A percentile compares a stretch with the other conserved stretches of the same genome.
phyloP scores from a whole-genome alignment of 2,113 vertebrate species.

The Galeopterus variegatus region DNA sequence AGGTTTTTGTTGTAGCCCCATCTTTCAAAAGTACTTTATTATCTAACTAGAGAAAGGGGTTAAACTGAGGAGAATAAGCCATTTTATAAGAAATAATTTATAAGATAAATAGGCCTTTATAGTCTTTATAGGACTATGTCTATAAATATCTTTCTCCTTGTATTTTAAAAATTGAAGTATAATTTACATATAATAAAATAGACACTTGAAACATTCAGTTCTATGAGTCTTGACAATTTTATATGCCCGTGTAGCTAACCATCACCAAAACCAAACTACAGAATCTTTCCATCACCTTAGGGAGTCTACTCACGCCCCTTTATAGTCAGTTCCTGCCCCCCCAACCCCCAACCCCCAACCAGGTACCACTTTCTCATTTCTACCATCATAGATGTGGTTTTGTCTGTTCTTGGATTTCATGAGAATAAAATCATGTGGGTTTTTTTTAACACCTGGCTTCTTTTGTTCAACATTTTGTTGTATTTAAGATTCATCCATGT shows the following conservation, averaged over 20 bases:
- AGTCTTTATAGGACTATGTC: background rate
- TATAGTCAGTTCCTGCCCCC: background rate
- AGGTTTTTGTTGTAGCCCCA: background rate
- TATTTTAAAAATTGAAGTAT: constrained; percentile 16
- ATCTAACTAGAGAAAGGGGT: background rate
- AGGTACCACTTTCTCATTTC: constrained; percentile 8
- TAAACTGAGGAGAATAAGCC: background rate
- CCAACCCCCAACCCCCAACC: background rate
- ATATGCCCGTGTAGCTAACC: background rate
- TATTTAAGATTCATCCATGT: background rate
- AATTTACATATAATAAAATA: constrained; percentile 17
- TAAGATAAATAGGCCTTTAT: background rate
- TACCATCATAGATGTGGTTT: background rate
- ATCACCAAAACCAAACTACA: background rate
- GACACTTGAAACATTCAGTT: constrained; percentile 40
- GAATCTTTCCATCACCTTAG: background rate
- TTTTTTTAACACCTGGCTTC: background rate
- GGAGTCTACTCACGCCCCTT: background rate
- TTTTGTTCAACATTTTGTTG: background rate
- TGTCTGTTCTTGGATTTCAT: background rate
- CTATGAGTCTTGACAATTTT: constrained; percentile 48
- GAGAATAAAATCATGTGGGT: background rate
- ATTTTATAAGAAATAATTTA: constrained; percentile 32
- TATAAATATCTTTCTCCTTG: background rate
- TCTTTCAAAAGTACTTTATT: constrained; percentile 40